These are phyloP conservation scores for Molossus alvarezi DNA, from an alignment of 2,797 vertebrate genomes.

Conservation along the genomic window DNA sequence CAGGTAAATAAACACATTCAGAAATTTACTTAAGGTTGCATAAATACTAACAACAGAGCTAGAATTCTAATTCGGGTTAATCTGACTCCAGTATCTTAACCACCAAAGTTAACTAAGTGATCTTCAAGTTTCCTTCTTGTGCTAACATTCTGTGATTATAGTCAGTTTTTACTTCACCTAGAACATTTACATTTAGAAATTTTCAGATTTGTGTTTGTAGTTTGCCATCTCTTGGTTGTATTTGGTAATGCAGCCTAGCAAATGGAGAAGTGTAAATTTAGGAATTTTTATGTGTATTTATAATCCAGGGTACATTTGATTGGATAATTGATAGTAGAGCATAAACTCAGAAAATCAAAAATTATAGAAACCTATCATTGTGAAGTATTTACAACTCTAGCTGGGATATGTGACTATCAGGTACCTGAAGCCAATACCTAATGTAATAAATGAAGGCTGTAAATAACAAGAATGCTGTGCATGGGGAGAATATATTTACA, in stretches of 20 bases:
- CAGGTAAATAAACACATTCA: neutral
- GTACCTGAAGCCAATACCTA: neutral
- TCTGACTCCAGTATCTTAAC: constrained; percentile 7
- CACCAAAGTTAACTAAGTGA: neutral
- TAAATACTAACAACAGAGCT: neutral
- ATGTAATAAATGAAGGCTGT: constrained; percentile 2
- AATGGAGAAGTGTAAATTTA: neutral
- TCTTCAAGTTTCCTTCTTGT: constrained; percentile 29
- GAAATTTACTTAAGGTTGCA: constrained; percentile 33
- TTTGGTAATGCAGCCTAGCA: constrained; percentile 54
- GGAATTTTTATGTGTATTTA: constrained; percentile 30
- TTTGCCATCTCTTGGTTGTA: constrained; percentile 78
- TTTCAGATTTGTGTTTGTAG: constrained; percentile 70
- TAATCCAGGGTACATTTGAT: neutral
- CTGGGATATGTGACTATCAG: neutral
- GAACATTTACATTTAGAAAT: neutral
- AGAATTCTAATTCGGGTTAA: neutral
- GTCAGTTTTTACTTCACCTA: constrained; percentile 19
- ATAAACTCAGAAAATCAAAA: constrained; percentile 44
- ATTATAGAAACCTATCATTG: neutral
- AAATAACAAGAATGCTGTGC: neutral
- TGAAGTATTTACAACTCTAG: neutral
- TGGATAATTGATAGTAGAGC: neutral
- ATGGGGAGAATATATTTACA: neutral
- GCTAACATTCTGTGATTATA: constrained; percentile 42